Base-by-base conservation (phyloP, 2,797 vertebrate species). In the Poecilia velifera region DNA sequence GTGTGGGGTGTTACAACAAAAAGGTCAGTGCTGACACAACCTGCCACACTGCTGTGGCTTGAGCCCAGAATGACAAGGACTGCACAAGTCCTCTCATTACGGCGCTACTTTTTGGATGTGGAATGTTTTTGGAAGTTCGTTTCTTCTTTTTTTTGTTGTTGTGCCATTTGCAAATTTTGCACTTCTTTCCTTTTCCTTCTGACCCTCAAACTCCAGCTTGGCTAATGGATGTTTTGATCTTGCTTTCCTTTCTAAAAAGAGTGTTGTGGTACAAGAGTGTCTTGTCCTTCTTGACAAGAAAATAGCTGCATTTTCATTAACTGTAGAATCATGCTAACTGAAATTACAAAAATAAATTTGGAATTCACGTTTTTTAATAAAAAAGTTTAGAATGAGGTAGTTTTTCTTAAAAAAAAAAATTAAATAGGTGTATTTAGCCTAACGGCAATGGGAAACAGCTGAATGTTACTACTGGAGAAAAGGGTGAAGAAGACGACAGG, bases 21-120 rank as follows among this genome's bases (percentile, higher is more conserved):
- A 92, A 93, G 93, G 92, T 94, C 94, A 94, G 87, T 70, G 66
- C 55, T 31, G 57, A 75, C 80, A 92, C 90, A 92, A 89, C 90
- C 89, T 88, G 89, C 88, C 88, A 87, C 75, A 36, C 72, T 36
- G 79, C 88, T 12, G 45, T 13, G 1, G 76, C 77, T 64, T 73
- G 66, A 76, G 34, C 74, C 68, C 80, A 3, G 41, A 80, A 83
- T 72, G 81, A 77, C 79, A 28, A 73, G 76, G n/a, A 49, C 66
- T 28, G 71, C 81, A 25, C 1, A 25, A 45, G 31, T 45, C 53
- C 39, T 72, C 72, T 86, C 78, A 73, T 81, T 71, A 83, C 79
- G 47, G n/a, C 47, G 22, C 64, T 5, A 46, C 4, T 72, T 85
- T 68, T 47, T 3, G 14, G 39, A 68, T 8, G 66, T 72, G 77